Evolutionary conservation across 1,140 invertebrate species (phyloP).

Genomic region (Solenopsis fugax): DNA sequence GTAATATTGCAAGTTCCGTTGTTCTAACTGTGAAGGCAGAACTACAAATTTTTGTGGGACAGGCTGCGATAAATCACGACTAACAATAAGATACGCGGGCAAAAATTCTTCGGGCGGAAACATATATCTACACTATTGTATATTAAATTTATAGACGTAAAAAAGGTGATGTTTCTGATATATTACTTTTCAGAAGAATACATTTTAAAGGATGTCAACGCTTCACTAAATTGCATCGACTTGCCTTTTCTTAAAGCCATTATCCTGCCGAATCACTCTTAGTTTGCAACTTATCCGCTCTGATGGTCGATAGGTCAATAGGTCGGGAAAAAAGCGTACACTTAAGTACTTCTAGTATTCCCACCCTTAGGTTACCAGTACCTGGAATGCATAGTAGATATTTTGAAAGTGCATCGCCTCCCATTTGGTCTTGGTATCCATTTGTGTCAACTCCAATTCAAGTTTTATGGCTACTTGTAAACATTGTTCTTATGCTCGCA

Average conservation of each 20-base stretch:
- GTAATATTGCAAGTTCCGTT: slow-evolving; percentile 2
- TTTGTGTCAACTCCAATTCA: slow-evolving; percentile 62
- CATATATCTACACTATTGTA: background rate
- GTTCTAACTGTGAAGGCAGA: background rate
- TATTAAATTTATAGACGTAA: slow-evolving; percentile 13
- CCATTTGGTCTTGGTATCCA: slow-evolving; percentile 52
- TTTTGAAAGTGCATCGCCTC: slow-evolving; percentile 61
- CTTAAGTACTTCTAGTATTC: slow-evolving; percentile 54
- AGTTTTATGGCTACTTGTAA: slow-evolving; percentile 64
- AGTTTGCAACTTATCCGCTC: slow-evolving; percentile 46
- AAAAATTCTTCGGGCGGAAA: slow-evolving; percentile 1
- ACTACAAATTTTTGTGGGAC: background rate
- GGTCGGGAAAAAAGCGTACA: slow-evolving; percentile 28
- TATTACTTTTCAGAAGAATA: slow-evolving; percentile 52
- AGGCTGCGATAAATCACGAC: slow-evolving; percentile 4
- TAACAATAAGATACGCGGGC: background rate
- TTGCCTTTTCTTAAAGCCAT: slow-evolving; percentile 45
- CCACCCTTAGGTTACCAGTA: slow-evolving; percentile 66
- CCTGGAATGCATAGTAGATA: slow-evolving; percentile 73
- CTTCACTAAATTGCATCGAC: slow-evolving; percentile 47
- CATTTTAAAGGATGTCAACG: slow-evolving; percentile 53
- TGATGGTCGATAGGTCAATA: slow-evolving; percentile 46
- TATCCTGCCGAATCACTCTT: slow-evolving; percentile 29
- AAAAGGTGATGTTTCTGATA: slow-evolving; percentile 1
- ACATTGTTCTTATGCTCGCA: slow-evolving; percentile 41